Base-by-base conservation (phyloP, 2,113 vertebrate genomes). In the Scopus umbretta region DNA sequence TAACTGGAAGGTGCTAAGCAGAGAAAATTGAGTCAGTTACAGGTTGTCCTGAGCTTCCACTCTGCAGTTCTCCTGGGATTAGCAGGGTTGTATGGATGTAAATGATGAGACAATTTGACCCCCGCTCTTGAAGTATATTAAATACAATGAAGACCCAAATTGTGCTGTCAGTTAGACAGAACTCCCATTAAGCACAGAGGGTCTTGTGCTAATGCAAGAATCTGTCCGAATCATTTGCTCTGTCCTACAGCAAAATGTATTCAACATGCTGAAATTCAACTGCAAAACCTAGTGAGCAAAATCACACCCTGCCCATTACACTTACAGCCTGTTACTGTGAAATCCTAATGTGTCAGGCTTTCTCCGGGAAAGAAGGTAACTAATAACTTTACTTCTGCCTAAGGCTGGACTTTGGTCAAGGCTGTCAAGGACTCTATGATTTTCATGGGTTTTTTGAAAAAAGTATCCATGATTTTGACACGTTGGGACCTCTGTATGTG, bases 321-420 rank as follows among this genome's bases (percentile, higher is more conserved):
- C 80, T 97, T 96, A 97, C 30, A 94, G 91, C 84, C 81, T 80
- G 78, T 71, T 86, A 52, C 94, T 94, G 55, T 97, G 97, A 97
- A 94, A 97, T 95, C 93, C 95, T 97, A 96, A 97, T 95, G 95
- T 97, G 96, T 97, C 95, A 97, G 94, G 53, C 91, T 94, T 95
- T 90, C 91, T 86, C 96, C 20, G 49, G 93, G 89, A 95, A 97
- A 94, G 95, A 56, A 96, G 94, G 94, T 21, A 96, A 85, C 94
- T 97, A 97, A 97, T 97, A 97, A 97, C 87, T 97, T 97, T 96
- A 80, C 81, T 97, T 67, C 87, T 97, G 96, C 97, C 96, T 97
- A 94, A 96, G 97, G 96, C 96, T 96, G 97, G 96, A 90, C 96
- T 97, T 97, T 97, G 97, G 97, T 97, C 96, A 95, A 92, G 91